Conservation (phyloP, 2,888 invertebrate species). For the Aphidius colemani region DNA sequence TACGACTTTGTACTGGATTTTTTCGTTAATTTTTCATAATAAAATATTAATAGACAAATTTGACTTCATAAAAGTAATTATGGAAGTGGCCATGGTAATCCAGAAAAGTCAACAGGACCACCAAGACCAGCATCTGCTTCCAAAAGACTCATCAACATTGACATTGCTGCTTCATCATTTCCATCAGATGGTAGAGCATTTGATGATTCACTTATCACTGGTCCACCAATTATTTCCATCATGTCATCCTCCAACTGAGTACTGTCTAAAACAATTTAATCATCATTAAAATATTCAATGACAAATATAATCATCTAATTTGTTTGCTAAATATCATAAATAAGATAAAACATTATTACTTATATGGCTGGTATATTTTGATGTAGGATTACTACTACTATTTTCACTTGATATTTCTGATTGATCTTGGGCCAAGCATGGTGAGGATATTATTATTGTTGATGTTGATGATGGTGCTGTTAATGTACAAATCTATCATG, state of each 20-base stretch:
- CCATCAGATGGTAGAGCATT: constrained; percentile 68
- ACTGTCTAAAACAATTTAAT: constrained; percentile 39
- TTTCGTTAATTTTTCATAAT: not conserved
- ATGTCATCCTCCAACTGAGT: constrained; percentile 62
- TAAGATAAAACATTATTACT: constrained; percentile 59
- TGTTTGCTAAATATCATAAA: constrained; percentile 60
- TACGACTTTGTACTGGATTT: not conserved
- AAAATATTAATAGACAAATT: constrained; percentile 8
- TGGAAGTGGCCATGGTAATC: constrained; percentile 84
- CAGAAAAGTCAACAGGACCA: constrained; percentile 84
- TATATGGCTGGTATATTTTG: constrained; percentile 54
- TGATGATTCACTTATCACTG: constrained; percentile 60
- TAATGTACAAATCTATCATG: constrained; percentile 50
- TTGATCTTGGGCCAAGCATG: constrained; percentile 36
- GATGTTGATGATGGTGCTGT: constrained; percentile 5
- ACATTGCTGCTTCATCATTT: constrained; percentile 89
- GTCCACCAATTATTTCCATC: constrained; percentile 66
- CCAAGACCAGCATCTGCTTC: constrained; percentile 89
- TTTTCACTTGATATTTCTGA: constrained; percentile 42
- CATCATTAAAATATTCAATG: constrained; percentile 41
- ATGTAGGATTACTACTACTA: constrained; percentile 42
- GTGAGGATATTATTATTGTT: constrained; percentile 52
- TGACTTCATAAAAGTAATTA: constrained; percentile 48
- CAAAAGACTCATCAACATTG: constrained; percentile 87
- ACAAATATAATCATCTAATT: no score